Base-by-base conservation (phyloP, 2,888 invertebrate species). In the Sinelater perroti region DNA sequence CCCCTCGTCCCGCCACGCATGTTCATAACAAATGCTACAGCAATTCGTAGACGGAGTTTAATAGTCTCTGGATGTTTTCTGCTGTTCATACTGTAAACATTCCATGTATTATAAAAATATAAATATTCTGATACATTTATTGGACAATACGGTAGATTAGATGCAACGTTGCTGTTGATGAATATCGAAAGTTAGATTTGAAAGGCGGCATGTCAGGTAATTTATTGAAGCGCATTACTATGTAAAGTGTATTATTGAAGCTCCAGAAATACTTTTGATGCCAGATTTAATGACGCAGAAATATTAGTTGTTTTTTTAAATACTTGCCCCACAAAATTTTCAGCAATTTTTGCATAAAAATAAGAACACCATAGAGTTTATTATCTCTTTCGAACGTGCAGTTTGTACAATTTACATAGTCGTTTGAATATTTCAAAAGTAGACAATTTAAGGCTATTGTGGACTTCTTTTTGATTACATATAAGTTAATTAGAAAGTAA, bases 321-420 rank as follows among this genome's bases (percentile, higher is more conserved):
- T 52, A 20, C 52, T 57, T 52, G 31, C 20, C 40, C 38, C 52
- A 52, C 44, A 57, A 57, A 57, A 42, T 57, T 51, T 33, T 21
- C 42, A 47, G 47, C 52, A 47, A 57, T 52, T 57, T 57, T 57
- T 57, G 52, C 52, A 57, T 57, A 52, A 47, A 52, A 47, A 57
- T 52, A 47, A 53, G 45, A 44, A 44, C 28, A 49, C 36, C 36
- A 38, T 49, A 38, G 28, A 49, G 26, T 36, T 35, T 36, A 49
- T 49, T 49, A 49, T 36, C 35, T 38, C 24, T 38, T 49, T 24
- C 31, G 17, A 49, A 38, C 36, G 24, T 49, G 35, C 38, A 49
- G 49, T 33, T 46, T 46, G 46, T 46, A 20, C 11, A 20, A 46
- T 46, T 46, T 46, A 24, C 40, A 40, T 40, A 40, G 24, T 40